A percentile compares a stretch with the other conserved stretches of the same genome.
These are phyloP conservation scores for Montipora sp. DNA, from an alignment of 64 coral and sea anemone species.

Conservation along the genomic window DNA sequence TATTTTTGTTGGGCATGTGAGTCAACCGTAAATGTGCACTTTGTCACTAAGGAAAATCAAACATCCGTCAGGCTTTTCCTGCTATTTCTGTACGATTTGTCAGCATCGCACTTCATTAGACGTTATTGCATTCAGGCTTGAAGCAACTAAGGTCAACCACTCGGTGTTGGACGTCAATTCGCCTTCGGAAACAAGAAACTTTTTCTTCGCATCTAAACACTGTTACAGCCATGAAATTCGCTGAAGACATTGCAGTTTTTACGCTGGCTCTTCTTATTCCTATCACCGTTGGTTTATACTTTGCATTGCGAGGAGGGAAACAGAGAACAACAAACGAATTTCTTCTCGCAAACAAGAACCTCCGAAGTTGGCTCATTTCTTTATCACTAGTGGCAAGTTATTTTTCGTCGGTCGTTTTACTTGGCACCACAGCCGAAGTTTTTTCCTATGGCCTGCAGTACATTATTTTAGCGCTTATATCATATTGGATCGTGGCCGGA, in stretches of 20 bases:
- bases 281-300: slow-evolving; percentile 64
- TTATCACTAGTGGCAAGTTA: slow-evolving; percentile 74
- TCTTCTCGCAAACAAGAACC: slow-evolving; percentile 66
- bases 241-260: slow-evolving; percentile 73
- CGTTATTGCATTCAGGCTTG: not conserved
- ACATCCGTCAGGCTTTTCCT: slow-evolving; percentile 12
- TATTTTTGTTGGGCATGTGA: not conserved
- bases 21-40: not conserved
- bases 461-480: slow-evolving; percentile 57
- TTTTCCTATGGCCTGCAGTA: slow-evolving; percentile 76
- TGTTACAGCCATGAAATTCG: slow-evolving; percentile 30
- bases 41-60: not conserved
- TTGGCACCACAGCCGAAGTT: slow-evolving; percentile 61
- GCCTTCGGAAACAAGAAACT: not conserved
- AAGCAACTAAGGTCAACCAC: not conserved
- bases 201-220: not conserved
- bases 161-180: slow-evolving; percentile 14
- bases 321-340: slow-evolving; percentile 77
- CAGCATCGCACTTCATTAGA: not conserved
- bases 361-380: slow-evolving; percentile 55
- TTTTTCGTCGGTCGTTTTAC: slow-evolving; percentile 65
- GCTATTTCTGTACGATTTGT: not conserved
- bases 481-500: slow-evolving; percentile 72
- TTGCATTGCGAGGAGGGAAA: slow-evolving; percentile 69
- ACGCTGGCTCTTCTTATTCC: slow-evolving; percentile 50